Percentiles rank a stretch among this genome's conserved stretches.
These are phyloP conservation scores for Heteronetta atricapilla DNA, from an alignment of 2,113 vertebrate species.

Conservation along the genomic window DNA sequence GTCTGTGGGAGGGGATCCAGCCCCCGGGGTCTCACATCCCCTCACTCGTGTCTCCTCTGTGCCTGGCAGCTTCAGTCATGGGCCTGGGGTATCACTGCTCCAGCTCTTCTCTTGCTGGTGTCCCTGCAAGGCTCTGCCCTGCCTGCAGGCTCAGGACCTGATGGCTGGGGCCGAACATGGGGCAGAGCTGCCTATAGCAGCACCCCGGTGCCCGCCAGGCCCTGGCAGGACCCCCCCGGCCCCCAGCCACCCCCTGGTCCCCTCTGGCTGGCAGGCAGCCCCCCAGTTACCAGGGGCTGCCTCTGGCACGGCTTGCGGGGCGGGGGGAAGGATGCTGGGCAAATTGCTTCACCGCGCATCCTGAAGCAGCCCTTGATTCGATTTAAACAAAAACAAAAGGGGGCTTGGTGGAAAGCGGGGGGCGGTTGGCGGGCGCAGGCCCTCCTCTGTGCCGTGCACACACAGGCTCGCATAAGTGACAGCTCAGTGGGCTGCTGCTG, in stretches of 20 bases:
- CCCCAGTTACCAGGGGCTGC: slow-evolving; percentile 68
- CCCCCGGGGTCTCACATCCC: neutral
- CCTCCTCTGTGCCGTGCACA: slow-evolving; percentile 46
- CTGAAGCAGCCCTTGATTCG: slow-evolving; percentile 63
- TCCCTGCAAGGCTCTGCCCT: too few species aligned
- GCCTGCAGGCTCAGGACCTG: too few species aligned
- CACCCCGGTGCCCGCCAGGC: too few species aligned
- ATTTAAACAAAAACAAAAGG: slow-evolving; percentile 74
- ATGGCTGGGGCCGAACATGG: too few species aligned
- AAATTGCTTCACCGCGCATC: slow-evolving; percentile 68
- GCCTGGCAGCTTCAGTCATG: neutral
- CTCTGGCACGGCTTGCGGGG: slow-evolving; percentile 23
- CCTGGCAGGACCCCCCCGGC: neutral
- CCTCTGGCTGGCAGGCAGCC: neutral
- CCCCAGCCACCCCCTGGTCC: neutral
- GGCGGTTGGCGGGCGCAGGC: slow-evolving; percentile 54
- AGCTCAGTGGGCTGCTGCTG: slow-evolving; percentile 55
- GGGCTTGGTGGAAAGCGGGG: slow-evolving; percentile 57
- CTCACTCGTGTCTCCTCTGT: neutral
- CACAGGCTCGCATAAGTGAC: slow-evolving; percentile 60
- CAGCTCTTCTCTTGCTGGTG: neutral
- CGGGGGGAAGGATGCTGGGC: slow-evolving; percentile 51
- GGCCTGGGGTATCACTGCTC: rapidly evolving
- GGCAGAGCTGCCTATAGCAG: too few species aligned
- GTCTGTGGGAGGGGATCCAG: neutral